A percentile compares a stretch with the other conserved stretches of the same genome.
These are phyloP conservation scores for Panonychus citri DNA, from an alignment of 1,140 invertebrate species.

Conservation along the genomic window DNA sequence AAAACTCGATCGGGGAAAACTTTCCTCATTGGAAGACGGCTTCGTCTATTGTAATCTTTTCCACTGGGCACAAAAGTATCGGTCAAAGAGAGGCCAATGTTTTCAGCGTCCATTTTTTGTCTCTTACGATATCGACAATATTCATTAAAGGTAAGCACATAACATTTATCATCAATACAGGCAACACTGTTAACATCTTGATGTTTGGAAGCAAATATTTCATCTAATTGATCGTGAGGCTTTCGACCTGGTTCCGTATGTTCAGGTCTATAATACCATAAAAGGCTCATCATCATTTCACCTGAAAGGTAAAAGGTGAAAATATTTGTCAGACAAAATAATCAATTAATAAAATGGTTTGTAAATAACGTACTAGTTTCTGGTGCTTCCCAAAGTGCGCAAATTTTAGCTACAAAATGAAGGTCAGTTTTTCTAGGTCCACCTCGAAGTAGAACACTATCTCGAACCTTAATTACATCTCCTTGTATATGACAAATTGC, in stretches of 20 bases:
- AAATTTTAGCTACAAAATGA: conserved; percentile 80
- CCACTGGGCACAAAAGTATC: not conserved
- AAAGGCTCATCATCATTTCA: conserved; percentile 85
- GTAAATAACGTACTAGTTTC: conserved; percentile 50
- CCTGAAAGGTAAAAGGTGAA: conserved; percentile 29
- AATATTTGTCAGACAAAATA: not conserved
- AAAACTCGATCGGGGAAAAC: conserved; percentile 66
- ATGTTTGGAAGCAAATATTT: conserved; percentile 84
- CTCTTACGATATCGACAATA: conserved; percentile 60
- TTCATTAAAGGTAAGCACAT: conserved; percentile 84
- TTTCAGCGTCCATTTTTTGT: not conserved
- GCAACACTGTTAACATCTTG: conserved; percentile 80
- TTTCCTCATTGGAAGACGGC: conserved; percentile 40
- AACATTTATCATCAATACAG: conserved; percentile 93
- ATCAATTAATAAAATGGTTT: conserved; percentile 4
- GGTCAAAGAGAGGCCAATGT: not conserved
- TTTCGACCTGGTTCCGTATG: conserved; percentile 70
- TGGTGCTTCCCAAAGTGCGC: conserved; percentile 76
- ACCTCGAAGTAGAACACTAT: conserved; percentile 64
- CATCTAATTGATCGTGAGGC: conserved; percentile 47
- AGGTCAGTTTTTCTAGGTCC: conserved; percentile 56
- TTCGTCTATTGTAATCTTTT: conserved; percentile 25
- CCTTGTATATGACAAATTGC: conserved; percentile 61
- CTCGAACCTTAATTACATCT: conserved; percentile 56
- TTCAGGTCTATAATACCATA: conserved; percentile 94